Percentiles rank a stretch among this genome's conserved stretches.
phyloP scores from a whole-genome alignment of 2,797 vertebrate species.

The Lindbergichthys nudifrons region DNA sequence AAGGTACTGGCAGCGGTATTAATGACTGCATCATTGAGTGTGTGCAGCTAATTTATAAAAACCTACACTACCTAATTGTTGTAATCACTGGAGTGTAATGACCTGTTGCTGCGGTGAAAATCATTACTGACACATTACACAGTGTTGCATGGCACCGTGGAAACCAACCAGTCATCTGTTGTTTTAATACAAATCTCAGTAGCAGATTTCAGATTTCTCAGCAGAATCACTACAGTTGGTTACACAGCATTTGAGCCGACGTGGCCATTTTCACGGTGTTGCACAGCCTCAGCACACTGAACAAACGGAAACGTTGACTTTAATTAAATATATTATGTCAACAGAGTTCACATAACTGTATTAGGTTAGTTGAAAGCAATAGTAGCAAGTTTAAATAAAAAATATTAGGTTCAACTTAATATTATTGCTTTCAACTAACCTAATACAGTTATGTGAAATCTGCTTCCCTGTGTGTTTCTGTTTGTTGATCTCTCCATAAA shows the following conservation, averaged over 20 bases:
- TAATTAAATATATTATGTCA: no score
- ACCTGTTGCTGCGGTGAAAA: background rate
- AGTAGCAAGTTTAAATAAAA: no score
- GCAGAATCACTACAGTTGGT: background rate
- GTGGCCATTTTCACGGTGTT: background rate
- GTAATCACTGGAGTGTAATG: background rate
- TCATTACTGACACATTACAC: background rate
- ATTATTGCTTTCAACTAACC: no score
- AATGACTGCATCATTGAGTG: background rate
- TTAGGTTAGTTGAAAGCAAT: no score
- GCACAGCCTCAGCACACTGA: background rate
- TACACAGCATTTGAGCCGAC: background rate
- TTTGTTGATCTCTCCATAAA: slow-evolving; percentile 2
- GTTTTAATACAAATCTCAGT: slow-evolving; percentile 2
- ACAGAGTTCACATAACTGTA: no score
- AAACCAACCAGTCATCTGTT: slow-evolving; percentile 22
- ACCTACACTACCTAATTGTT: background rate
- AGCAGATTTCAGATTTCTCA: slow-evolving; percentile 19
- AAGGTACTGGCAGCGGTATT: background rate
- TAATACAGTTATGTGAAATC: no score
- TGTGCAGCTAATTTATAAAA: background rate
- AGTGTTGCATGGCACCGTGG: background rate
- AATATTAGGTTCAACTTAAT: no score
- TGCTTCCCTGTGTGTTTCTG: background rate
- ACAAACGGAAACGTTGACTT: no score